These are phyloP conservation scores for Empis livida DNA, from an alignment of 2,888 invertebrate species.

Conservation along the genomic window DNA sequence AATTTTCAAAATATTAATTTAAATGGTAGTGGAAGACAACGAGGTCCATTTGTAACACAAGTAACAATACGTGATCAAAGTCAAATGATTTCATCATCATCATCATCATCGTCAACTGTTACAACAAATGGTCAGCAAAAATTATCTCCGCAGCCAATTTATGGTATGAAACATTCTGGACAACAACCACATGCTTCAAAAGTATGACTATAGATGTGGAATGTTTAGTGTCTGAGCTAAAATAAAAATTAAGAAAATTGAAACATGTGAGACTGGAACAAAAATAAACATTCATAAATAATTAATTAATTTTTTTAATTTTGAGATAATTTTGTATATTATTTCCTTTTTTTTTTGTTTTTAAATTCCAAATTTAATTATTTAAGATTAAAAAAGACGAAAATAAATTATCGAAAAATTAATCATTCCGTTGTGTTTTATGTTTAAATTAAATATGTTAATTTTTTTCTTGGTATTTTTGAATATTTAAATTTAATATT, in stretches of 20 bases:
- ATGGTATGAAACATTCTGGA: constrained; percentile 10
- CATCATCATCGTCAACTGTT: constrained; percentile 6
- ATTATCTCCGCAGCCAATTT: constrained; percentile 8
- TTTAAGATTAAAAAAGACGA: no score
- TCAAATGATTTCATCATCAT: constrained; percentile 11
- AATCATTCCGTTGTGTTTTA: no score
- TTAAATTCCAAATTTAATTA: no score
- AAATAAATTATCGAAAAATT: no score
- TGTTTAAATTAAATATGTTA: no score
- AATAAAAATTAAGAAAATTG: background rate
- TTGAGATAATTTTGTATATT: no score
- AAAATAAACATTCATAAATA: no score
- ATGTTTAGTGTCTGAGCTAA: background rate
- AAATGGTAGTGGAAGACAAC: constrained; percentile 32
- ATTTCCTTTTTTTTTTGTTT: no score
- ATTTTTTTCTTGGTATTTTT: no score
- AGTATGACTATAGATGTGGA: constrained; percentile 36
- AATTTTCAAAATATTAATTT: constrained; percentile 26
- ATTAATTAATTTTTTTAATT: no score
- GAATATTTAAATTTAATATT: no score
- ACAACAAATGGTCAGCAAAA: background rate
- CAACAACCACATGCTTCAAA: constrained; percentile 33
- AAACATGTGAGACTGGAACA: no score
- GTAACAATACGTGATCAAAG: constrained; percentile 45
- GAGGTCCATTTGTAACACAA: constrained; percentile 49